Conservation (phyloP, 1,140 invertebrate genomes). For the Tetragonula clypearis region DNA sequence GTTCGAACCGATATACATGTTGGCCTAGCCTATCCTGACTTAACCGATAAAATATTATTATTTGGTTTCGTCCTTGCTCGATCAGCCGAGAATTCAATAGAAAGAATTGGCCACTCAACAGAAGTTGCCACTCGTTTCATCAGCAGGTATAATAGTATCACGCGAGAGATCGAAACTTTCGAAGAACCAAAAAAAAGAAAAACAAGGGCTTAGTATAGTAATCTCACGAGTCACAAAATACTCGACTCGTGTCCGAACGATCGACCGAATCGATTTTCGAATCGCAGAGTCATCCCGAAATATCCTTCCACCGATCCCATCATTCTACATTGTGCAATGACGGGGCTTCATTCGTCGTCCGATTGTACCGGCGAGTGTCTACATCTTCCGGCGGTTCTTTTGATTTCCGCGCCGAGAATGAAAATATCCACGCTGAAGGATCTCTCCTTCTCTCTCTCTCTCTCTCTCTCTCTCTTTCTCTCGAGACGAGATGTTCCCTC, state of each 20-base stretch:
- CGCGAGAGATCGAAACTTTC: background rate
- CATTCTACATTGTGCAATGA: slow-evolving; percentile 43
- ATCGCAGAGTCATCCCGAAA: slow-evolving; percentile 66
- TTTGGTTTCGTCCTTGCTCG: background rate
- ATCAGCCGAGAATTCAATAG: background rate
- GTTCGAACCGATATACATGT: background rate
- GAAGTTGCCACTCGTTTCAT: background rate
- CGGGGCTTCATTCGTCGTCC: slow-evolving; percentile 52
- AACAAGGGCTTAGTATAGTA: background rate
- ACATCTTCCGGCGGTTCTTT: slow-evolving; percentile 57
- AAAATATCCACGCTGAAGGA: background rate
- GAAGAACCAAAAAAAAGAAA: background rate
- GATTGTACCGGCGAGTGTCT: slow-evolving; percentile 51
- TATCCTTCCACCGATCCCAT: slow-evolving; percentile 5
- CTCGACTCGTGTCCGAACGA: slow-evolving; percentile 8
- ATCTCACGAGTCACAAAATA: slow-evolving; percentile 35
- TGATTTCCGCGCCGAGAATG: slow-evolving; percentile 44
- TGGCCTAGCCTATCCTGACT: too few relatives aligned
- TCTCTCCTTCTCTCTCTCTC: background rate
- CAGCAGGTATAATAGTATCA: background rate
- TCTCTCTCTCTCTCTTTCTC: too few relatives aligned
- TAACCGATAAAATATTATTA: too few relatives aligned
- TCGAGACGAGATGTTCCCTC: background rate
- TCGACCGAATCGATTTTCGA: slow-evolving; percentile 51
- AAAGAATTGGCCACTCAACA: background rate